Base-by-base conservation (phyloP, 1,140 invertebrate species). In the Drosophila busckii region DNA sequence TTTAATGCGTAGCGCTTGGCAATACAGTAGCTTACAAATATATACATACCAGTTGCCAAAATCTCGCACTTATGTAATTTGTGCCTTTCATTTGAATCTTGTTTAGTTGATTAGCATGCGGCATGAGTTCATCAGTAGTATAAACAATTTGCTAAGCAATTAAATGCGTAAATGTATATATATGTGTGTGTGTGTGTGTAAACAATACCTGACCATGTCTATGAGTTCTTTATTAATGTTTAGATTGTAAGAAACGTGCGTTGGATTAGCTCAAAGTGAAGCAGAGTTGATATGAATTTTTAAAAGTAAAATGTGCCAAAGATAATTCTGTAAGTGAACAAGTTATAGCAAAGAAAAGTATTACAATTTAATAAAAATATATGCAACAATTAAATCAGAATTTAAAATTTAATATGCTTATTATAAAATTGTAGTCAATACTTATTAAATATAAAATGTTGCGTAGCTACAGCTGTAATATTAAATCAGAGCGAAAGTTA, bases 41-140 rank as follows among this genome's bases (percentile, higher is more conserved):
- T 49, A 59, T 67, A 75, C 65, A 76, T 76, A n/a, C n/a, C n/a
- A n/a, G n/a, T 75, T 60, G 62, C 59, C 70, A 44, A 73, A 65
- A 46, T 54, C 38, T 26, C 22, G 8, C 12, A n/a, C 40, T 10
- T 28, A 2, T 6, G 9, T 19, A 23, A 19, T 25, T 12, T 6
- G 5, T 19, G 40, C 8, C 10, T 32, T 34, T 55, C 15, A 26
- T 41, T 29, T 44, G 41, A 25, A 26, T 44, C 31, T n/a, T 37
- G 16, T 12, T 46, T 16, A 50, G 23, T 61, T 50, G 44, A 76
- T 76, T 67, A 70, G 13, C 52, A 76, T 76, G 71, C 70, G 35
- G 41, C 48, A 69, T 63, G 31, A 63, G 69, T 53, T 44, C 37
- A 62, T 44, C 44, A 41, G 45, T 50, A 41, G 37, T 34, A 63